Evolutionary conservation across 2,113 vertebrate genomes (phyloP).

Genomic region (Megalops atlanticus): DNA sequence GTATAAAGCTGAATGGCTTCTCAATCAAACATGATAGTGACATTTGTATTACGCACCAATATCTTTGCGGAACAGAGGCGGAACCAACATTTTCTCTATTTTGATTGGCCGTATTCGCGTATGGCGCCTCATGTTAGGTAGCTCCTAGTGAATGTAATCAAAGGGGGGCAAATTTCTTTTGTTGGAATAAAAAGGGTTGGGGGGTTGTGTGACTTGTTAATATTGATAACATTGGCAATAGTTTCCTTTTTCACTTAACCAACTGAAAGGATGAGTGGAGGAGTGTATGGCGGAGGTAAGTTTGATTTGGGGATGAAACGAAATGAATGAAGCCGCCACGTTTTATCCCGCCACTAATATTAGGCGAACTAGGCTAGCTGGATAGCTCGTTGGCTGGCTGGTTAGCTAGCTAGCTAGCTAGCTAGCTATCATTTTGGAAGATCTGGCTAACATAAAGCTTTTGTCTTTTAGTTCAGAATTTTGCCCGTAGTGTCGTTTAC

Average conservation of each 20-base stretch:
- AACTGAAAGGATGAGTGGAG: slow-evolving; percentile 70
- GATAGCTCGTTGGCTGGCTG: not conserved
- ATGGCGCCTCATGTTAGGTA: slow-evolving; percentile 5
- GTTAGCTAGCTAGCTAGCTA: slow-evolving; percentile 29
- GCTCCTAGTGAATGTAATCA: not conserved
- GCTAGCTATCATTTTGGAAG: slow-evolving; percentile 11
- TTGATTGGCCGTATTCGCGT: slow-evolving; percentile 12
- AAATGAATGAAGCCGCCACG: slow-evolving; percentile 50
- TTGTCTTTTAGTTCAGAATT: not conserved
- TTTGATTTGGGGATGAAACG: slow-evolving; percentile 28
- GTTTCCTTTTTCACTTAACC: slow-evolving; percentile 12
- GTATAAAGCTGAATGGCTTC: not conserved
- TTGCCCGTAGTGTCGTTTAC: too few species aligned
- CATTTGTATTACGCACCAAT: not conserved
- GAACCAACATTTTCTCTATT: not conserved
- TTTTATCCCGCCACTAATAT: too few species aligned
- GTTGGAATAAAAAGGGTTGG: slow-evolving; percentile 5
- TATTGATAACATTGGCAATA: not conserved
- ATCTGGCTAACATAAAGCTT: not conserved
- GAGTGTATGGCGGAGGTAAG: slow-evolving; percentile 80
- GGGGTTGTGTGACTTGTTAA: not conserved
- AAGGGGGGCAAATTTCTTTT: slow-evolving; percentile 9
- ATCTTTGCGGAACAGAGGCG: not conserved
- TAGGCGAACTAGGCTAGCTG: too few species aligned
- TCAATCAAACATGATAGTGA: not conserved